Base-by-base conservation (phyloP, 2,888 invertebrate genomes). In the Taenaris catops region DNA sequence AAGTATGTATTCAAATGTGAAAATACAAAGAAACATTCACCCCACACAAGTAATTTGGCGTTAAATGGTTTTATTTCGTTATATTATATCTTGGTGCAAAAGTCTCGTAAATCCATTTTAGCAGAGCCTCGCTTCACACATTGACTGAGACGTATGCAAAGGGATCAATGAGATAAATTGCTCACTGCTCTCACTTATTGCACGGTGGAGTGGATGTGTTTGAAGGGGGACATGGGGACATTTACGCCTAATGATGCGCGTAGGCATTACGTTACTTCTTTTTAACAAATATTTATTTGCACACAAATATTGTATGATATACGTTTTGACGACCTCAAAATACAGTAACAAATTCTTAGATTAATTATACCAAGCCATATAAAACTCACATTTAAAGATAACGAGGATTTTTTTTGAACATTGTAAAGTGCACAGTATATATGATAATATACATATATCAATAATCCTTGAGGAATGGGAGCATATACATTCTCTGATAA, bases 101-200 rank as follows among this genome's bases (percentile, higher is more conserved):
- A 28, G 18, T 12, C 61, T 57, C 23, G 28, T 66, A 70, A 74
- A 75, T 74, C 76, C 64, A 54, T 64, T 62, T 54, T 49, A 55
- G 55, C 55, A 52, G 51, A 55, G 52, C 52, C 50, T 50, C 46
- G 52, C 48, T 46, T 36, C 44, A 57, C 61, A 64, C 69, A 67
- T 56, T 74, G 75, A 80, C 79, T 74, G 73, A 78, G 75, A 78
- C 65, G 69, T 76, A 80, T 79, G 76, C 75, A 73, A 68, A 74
- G 70, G 76, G 79, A 78, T 79, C 76, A 79, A 76, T 76, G 68
- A 75, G 76, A 81, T 72, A 72, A 70, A 81, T 81, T 67, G 70
- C 68, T 62, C 61, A 56, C 59, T 65, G 58, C 66, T 72, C 70
- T 71, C 76, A 71, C 72, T 76, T 74, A 69, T 71, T 72, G 69